These are phyloP conservation scores for Galagoides demidoff DNA, from an alignment of 2,797 vertebrate species.

Conservation along the genomic window DNA sequence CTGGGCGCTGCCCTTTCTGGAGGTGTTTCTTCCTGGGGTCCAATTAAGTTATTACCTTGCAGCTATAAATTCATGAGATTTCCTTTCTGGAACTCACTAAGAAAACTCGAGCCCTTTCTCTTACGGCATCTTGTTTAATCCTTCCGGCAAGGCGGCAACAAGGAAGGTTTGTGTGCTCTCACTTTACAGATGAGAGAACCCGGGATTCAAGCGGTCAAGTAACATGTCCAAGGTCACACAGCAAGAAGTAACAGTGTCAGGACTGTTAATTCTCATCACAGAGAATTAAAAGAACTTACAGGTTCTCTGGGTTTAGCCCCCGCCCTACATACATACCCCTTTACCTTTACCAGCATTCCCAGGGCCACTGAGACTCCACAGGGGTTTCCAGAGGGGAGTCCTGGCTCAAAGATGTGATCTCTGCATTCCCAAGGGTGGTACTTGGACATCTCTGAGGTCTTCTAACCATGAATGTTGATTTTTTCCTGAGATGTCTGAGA, in stretches of 20 bases:
- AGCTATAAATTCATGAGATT: background rate
- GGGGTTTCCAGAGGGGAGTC: background rate
- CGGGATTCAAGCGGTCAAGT: background rate
- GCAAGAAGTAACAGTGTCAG: background rate
- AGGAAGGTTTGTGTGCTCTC: background rate
- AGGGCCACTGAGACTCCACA: background rate
- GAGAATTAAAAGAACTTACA: background rate
- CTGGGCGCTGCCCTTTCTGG: background rate
- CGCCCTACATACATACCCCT: background rate
- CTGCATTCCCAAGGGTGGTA: background rate
- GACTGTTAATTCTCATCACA: background rate
- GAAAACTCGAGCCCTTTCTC: slow-evolving; percentile 22
- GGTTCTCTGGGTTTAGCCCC: background rate
- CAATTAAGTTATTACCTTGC: background rate
- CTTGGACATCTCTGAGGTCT: background rate
- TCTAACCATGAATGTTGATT: background rate
- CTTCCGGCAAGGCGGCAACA: background rate
- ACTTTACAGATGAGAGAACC: background rate
- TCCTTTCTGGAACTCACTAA: slow-evolving; percentile 12
- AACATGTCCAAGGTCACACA: background rate
- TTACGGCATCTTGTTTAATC: background rate
- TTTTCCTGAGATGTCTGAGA: background rate
- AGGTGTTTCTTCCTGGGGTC: background rate
- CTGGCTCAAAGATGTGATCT: background rate
- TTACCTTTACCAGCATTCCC: background rate